Conservation (phyloP, 2,888 invertebrate species). For the Dorcus hopei region DNA sequence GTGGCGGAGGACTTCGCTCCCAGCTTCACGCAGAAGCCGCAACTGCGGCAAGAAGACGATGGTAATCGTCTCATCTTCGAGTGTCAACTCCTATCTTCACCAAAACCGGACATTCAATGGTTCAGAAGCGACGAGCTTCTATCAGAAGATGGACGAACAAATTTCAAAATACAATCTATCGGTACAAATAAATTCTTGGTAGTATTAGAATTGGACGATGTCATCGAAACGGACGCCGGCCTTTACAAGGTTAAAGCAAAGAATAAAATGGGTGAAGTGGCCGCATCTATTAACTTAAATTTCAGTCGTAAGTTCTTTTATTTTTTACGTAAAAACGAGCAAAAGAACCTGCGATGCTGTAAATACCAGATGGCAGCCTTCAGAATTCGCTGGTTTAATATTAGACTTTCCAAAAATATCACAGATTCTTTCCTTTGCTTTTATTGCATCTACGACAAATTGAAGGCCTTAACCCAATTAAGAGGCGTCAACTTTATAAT, state of each 20-base stretch:
- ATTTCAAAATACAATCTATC: slow-evolving; percentile 84
- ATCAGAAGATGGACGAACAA: slow-evolving; percentile 79
- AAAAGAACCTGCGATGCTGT: background rate
- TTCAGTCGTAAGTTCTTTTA: slow-evolving; percentile 84
- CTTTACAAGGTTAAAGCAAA: slow-evolving; percentile 96
- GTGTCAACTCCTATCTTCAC: slow-evolving; percentile 83
- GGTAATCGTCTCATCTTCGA: slow-evolving; percentile 93
- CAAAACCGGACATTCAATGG: slow-evolving; percentile 90
- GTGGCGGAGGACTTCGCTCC: slow-evolving; percentile 94
- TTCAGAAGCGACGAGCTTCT: slow-evolving; percentile 84
- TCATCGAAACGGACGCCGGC: slow-evolving; percentile 93
- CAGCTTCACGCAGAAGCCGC: slow-evolving; percentile 97
- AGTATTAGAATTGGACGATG: slow-evolving; percentile 91
- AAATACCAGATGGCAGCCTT: slow-evolving; percentile 9
- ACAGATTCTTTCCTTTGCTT: slow-evolving; percentile 10
- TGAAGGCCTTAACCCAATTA: slow-evolving; percentile 19
- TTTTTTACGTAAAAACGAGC: background rate
- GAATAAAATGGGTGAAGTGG: slow-evolving; percentile 96
- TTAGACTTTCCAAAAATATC: slow-evolving; percentile 11
- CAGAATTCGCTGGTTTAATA: slow-evolving; percentile 7
- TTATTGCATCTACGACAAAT: slow-evolving; percentile 11
- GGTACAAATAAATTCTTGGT: slow-evolving; percentile 84
- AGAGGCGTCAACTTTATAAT: slow-evolving; percentile 1
- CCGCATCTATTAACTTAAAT: slow-evolving; percentile 95
- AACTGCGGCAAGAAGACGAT: slow-evolving; percentile 93